Percentiles rank a stretch among this genome's conserved stretches.
Evolutionary conservation across 1,140 invertebrate species (phyloP).

Genomic region (Trissolcus basalis): DNA sequence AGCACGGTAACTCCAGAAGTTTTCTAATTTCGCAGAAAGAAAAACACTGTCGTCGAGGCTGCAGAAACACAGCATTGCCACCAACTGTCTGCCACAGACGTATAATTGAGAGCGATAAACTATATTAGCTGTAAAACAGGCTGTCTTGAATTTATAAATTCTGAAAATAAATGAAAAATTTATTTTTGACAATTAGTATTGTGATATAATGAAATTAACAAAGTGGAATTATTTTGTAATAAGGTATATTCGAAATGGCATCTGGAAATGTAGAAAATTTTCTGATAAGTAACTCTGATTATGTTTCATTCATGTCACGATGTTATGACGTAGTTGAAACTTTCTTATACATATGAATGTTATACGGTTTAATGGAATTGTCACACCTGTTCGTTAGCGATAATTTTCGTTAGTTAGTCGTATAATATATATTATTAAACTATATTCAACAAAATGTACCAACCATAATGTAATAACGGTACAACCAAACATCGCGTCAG

Average conservation of each 20-base stretch:
- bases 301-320: conserved; percentile 8
- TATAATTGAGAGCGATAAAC: conserved; percentile 59
- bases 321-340: conserved; percentile 6
- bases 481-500: conserved; percentile 5
- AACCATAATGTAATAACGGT: conserved; percentile 1
- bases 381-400: conserved; percentile 12
- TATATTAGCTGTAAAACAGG: conserved; percentile 47
- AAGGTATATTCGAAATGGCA: too few relatives aligned
- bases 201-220: too few relatives aligned
- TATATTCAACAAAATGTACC: conserved; percentile 7
- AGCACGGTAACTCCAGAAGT: conserved; percentile 55
- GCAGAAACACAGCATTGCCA: conserved; percentile 26
- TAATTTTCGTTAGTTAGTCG: conserved; percentile 15
- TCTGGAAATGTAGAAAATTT: too few relatives aligned
- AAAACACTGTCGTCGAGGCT: conserved; percentile 41
- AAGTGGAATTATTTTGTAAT: too few relatives aligned
- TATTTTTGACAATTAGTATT: conserved; percentile 29
- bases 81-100: conserved; percentile 38
- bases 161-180: too few relatives aligned
- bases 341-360: conserved; percentile 12
- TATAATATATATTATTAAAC: conserved; percentile 12
- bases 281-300: conserved; percentile 8
- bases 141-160: conserved; percentile 43
- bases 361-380: conserved; percentile 16
- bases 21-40: conserved; percentile 64